phyloP scores from a whole-genome alignment of 2,113 vertebrate genomes.

The Globicephala melas region DNA sequence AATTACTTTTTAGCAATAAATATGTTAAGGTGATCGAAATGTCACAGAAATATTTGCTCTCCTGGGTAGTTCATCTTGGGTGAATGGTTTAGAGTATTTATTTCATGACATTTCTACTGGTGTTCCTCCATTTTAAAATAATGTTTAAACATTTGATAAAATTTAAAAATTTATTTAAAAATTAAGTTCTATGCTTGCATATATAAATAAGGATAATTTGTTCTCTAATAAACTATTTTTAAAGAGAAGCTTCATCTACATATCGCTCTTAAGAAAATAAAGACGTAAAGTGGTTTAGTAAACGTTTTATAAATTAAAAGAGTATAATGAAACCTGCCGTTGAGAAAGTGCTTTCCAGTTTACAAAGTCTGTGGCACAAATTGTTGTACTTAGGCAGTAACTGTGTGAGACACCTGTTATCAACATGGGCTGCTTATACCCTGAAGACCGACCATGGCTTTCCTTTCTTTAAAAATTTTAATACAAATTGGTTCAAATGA shows the following conservation, averaged over 20 bases:
- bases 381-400: background rate
- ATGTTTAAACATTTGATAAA: background rate
- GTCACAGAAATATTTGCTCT: background rate
- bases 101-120: background rate
- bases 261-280: background rate
- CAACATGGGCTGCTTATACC: background rate
- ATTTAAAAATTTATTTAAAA: background rate
- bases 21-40: background rate
- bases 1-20: conserved; percentile 10
- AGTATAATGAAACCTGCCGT: background rate
- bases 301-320: background rate
- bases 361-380: background rate
- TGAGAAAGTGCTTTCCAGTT: background rate
- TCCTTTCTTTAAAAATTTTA: background rate
- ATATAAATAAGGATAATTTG: background rate
- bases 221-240: background rate
- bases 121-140: background rate
- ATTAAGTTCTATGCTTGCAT: background rate
- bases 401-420: background rate
- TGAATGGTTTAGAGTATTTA: background rate
- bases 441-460: background rate
- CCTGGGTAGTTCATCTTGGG: background rate
- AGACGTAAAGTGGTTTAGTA: background rate
- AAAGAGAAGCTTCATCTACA: background rate
- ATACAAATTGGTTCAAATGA: background rate